Conservation (phyloP, 2,113 vertebrate species). For the Barnardius zonarius region DNA sequence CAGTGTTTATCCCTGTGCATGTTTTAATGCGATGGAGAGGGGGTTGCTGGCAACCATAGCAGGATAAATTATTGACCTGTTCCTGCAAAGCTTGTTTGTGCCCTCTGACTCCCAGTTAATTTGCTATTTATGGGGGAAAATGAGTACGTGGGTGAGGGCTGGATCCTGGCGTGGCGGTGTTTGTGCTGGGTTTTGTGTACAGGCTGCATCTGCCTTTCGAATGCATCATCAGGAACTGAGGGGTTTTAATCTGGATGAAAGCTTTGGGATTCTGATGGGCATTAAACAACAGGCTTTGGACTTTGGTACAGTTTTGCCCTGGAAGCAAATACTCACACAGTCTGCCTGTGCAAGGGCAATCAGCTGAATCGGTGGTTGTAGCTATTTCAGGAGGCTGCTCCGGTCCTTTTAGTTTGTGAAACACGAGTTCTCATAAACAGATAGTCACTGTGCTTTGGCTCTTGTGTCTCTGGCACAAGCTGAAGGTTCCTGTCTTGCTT, state of each 20-base stretch:
- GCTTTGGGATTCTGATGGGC: neutral
- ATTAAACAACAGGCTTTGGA: neutral
- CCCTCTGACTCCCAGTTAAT: neutral
- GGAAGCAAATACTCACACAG: neutral
- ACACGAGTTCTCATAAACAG: neutral
- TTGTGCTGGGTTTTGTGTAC: neutral
- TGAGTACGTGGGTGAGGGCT: neutral
- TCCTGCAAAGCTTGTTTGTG: neutral
- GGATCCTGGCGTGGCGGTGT: fast-evolving
- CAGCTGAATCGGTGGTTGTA: neutral
- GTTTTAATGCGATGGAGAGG: neutral
- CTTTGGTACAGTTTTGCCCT: neutral
- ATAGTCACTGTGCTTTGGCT: neutral
- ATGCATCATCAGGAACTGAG: neutral
- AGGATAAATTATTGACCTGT: neutral
- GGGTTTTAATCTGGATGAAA: neutral
- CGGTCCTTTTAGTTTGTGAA: neutral
- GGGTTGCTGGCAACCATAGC: neutral
- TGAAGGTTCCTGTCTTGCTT: neutral
- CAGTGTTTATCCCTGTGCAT: neutral
- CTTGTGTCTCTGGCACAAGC: neutral
- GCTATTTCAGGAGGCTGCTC: neutral
- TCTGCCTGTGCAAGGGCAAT: neutral
- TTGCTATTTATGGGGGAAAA: neutral
- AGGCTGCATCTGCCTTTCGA: neutral